phyloP scores from a whole-genome alignment of 2,113 vertebrate genomes.

The Eulemur rufifrons region DNA sequence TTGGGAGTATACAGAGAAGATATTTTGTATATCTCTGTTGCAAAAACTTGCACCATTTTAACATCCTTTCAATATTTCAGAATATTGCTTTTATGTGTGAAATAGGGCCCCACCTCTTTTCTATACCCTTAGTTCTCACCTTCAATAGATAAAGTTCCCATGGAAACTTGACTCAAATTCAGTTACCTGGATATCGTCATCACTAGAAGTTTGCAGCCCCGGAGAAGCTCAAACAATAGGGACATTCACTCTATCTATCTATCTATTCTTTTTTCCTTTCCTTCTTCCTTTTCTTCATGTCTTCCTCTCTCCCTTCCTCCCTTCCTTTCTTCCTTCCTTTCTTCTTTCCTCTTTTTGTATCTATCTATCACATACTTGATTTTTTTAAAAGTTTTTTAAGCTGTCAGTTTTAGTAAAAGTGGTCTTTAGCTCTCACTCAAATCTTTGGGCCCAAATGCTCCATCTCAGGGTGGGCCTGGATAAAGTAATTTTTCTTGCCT shows the following conservation, averaged over 20 bases:
- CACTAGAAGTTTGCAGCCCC: neutral
- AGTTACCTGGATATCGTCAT: neutral
- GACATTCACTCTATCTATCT: too few relatives aligned
- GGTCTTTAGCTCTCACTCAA: neutral
- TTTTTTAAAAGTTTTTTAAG: neutral
- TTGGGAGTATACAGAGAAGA: neutral
- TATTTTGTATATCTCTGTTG: neutral
- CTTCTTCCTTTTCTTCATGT: neutral
- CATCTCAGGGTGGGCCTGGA: neutral
- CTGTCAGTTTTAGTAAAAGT: neutral
- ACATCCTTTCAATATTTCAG: neutral
- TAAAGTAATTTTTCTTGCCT: neutral
- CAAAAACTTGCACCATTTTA: neutral
- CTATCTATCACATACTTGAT: neutral
- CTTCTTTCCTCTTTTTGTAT: neutral
- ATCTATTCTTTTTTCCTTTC: neutral
- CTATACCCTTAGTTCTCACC: neutral
- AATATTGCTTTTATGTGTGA: neutral
- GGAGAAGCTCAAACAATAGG: neutral
- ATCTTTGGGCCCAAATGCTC: neutral
- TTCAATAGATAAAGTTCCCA: neutral
- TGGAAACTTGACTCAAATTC: neutral
- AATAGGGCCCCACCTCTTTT: neutral
- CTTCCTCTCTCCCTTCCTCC: accelerated
- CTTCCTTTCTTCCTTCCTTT: neutral